phyloP scores from a whole-genome alignment of 1,140 invertebrate genomes.

The Drosophila mauritiana region DNA sequence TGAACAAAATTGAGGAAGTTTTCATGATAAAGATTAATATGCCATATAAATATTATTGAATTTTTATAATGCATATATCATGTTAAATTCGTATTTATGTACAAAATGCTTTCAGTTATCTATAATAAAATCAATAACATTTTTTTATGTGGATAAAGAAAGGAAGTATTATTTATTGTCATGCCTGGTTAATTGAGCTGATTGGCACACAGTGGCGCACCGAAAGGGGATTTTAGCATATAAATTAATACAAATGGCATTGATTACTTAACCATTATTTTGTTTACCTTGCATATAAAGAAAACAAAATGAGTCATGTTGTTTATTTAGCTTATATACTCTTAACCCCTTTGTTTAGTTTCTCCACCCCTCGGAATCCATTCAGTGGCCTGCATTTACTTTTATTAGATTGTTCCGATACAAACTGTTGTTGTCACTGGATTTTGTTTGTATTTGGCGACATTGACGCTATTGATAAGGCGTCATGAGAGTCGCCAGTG shows the following conservation, averaged over 20 bases:
- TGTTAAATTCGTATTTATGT: not conserved
- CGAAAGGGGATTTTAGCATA: not conserved
- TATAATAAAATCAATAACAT: not conserved
- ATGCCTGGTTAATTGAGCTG: slow-evolving; percentile 7
- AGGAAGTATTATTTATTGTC: not conserved
- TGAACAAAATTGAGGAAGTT: not conserved
- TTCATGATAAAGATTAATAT: too few relatives aligned
- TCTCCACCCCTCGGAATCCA: not conserved
- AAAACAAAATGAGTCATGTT: slow-evolving; percentile 14
- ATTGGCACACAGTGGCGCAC: not conserved
- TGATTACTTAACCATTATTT: too few relatives aligned
- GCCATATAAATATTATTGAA: not conserved
- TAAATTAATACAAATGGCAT: too few relatives aligned
- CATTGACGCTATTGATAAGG: slow-evolving; percentile 73
- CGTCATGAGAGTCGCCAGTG: slow-evolving; percentile 33
- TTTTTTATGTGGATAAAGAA: not conserved
- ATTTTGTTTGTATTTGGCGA: slow-evolving; percentile 58
- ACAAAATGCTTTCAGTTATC: not conserved
- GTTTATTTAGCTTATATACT: not conserved
- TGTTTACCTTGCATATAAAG: not conserved
- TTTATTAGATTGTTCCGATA: slow-evolving; percentile 37
- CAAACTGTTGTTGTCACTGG: slow-evolving; percentile 20
- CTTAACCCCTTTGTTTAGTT: not conserved
- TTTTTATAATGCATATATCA: not conserved
- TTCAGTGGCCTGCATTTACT: slow-evolving; percentile 12